phyloP scores from a whole-genome alignment of 2,797 vertebrate genomes.

The Neosalanx taihuensis region DNA sequence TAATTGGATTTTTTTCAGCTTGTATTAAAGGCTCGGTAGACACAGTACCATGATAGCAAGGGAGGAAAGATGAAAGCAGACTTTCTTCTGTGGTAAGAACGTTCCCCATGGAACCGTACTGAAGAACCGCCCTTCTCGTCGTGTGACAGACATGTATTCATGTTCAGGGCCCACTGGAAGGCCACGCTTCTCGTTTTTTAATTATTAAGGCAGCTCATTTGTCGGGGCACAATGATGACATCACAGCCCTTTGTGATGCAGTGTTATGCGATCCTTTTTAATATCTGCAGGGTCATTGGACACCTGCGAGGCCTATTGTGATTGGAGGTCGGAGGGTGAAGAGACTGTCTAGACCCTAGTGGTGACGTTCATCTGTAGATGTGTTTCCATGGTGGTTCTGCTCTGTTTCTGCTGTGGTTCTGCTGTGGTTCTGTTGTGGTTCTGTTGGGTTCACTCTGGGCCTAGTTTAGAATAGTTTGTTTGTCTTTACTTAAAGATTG shows the following conservation, averaged over 20 bases:
- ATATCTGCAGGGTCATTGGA: constrained; percentile 73
- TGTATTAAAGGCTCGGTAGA: constrained; percentile 5
- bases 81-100: constrained; percentile 36
- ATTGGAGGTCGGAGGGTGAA: constrained; percentile 57
- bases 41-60: constrained; percentile 13
- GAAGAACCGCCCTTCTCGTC: constrained; percentile 59
- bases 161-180: constrained; percentile 70
- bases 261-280: constrained; percentile 72
- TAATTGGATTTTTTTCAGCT: constrained; percentile 3
- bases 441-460: constrained; percentile 24
- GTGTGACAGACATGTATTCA: constrained; percentile 60
- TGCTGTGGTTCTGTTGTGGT: neutral
- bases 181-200: constrained; percentile 60
- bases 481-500: neutral
- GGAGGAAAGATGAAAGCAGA: constrained; percentile 38
- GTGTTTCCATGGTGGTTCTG: neutral
- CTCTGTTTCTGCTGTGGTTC: too few species aligned
- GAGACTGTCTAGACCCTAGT: constrained; percentile 25
- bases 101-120: constrained; percentile 39
- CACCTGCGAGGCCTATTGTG: constrained; percentile 64
- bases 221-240: constrained; percentile 63
- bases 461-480: neutral
- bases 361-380: neutral
- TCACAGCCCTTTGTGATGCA: constrained; percentile 71
- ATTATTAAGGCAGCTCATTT: constrained; percentile 78